A percentile compares a stretch with the other conserved stretches of the same genome.
Conservation (phyloP, 1,140 invertebrate species). For the Diorhabda elongata region DNA sequence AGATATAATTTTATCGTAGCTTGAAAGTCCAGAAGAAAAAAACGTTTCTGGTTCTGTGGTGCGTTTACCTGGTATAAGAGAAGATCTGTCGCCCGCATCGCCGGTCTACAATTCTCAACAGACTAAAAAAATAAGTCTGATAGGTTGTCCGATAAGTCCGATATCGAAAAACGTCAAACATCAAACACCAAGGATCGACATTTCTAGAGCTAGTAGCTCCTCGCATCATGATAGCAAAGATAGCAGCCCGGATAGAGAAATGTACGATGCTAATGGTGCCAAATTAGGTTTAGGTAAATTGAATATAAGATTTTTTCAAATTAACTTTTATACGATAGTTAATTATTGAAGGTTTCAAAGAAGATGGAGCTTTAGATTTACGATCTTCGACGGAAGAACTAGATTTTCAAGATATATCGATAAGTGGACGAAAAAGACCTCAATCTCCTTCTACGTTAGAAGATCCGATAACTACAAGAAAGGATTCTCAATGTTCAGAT, state of each 20-base stretch:
- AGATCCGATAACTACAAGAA: slow-evolving; percentile 47
- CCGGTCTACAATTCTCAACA: slow-evolving; percentile 36
- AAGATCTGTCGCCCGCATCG: slow-evolving; percentile 54
- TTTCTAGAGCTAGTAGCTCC: slow-evolving; percentile 79
- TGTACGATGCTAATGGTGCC: slow-evolving; percentile 49
- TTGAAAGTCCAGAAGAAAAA: slow-evolving; percentile 60
- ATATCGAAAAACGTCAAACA: slow-evolving; percentile 50
- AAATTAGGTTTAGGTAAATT: slow-evolving; percentile 46
- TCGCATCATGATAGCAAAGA: slow-evolving; percentile 80
- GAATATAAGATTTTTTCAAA: neutral
- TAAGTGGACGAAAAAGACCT: slow-evolving; percentile 48
- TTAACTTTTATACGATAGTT: neutral
- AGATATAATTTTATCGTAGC: slow-evolving; percentile 38
- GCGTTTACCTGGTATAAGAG: slow-evolving; percentile 65
- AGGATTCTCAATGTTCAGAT: slow-evolving; percentile 74
- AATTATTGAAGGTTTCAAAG: slow-evolving; percentile 55
- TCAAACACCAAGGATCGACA: slow-evolving; percentile 80
- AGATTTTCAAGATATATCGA: slow-evolving; percentile 67
- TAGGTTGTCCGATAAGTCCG: slow-evolving; percentile 29
- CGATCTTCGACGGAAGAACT: slow-evolving; percentile 82
- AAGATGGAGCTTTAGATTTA: slow-evolving; percentile 75
- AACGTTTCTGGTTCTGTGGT: slow-evolving; percentile 46
- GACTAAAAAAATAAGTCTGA: slow-evolving; percentile 38
- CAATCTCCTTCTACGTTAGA: slow-evolving; percentile 39
- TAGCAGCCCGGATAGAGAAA: slow-evolving; percentile 72